Evolutionary conservation across 2,113 vertebrate species (phyloP), one percentile per base, ranked within the genome.

Genomic region (Dromaius novaehollandiae): DNA sequence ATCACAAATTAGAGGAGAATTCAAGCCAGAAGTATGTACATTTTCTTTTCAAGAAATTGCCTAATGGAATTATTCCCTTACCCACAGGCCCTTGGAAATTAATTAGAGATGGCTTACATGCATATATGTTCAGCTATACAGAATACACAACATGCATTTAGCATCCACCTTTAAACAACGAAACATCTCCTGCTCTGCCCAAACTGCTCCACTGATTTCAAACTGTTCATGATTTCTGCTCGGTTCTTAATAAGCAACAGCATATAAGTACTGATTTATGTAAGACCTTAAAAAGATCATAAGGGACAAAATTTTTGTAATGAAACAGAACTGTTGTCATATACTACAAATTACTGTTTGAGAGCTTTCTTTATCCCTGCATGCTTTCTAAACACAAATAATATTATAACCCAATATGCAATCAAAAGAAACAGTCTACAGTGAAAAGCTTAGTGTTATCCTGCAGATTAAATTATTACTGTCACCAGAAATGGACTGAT

Each of bases 401-500:
- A 53, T 9, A 79, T 75, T 70, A 79, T 83, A 89, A 88, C 58
- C 34, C 82, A 86, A 91, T 64, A 86, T 2, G 13, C 84, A 93
- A 90, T 79, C 58, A 95, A 95, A 80, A 97, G 97, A 98, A 98
- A 98, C 93, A 97, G 51, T 96, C 98, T 95, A 98, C 95, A 98
- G 96, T 71, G 84, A 98, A 97, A 98, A 97, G 95, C 50, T 46
- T 34, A 77, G n/a, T 28, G 76, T 97, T 95, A 98, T 95, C 96
- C 95, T 97, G 94, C 97, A 97, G 96, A 96, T 98, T 97, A 71
- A 92, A 97, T 96, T 88, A 98, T 95, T 93, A 95, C 18, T 61
- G 12, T 42, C 78, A 85, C 7, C 82, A 91, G 81, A 84, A 93
- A 82, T 18, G 25, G 64, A 69, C 58, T 38, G 28, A 75, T 65